Conservation (phyloP, 2,888 invertebrate species). For the Clitarchus hookeri region DNA sequence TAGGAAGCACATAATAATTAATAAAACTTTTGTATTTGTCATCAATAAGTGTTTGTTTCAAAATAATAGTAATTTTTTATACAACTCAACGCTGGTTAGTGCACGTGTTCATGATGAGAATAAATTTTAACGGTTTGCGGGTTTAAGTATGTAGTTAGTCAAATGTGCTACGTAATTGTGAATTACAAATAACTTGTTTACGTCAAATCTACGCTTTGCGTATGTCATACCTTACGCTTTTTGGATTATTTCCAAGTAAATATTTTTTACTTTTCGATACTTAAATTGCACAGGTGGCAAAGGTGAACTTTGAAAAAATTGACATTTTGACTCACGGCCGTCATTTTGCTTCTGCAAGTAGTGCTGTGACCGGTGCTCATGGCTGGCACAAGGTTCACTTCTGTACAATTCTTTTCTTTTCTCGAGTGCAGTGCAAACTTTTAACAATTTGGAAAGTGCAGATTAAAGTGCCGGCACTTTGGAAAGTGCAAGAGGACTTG, state of each 20-base stretch:
- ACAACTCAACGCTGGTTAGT: neutral
- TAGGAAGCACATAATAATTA: neutral
- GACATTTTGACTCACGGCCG: neutral
- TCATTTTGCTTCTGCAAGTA: neutral
- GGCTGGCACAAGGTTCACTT: neutral
- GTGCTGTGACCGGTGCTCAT: conserved; percentile 8
- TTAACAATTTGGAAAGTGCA: conserved; percentile 19
- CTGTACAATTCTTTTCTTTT: neutral
- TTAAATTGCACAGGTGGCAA: neutral
- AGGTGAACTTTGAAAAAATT: neutral
- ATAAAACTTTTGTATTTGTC: neutral
- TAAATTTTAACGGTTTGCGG: conserved; percentile 9
- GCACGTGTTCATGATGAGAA: neutral
- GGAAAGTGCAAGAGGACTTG: conserved; percentile 55
- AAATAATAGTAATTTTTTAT: neutral
- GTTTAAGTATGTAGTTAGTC: neutral
- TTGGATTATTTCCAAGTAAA: neutral
- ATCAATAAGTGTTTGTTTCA: neutral
- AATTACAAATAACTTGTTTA: neutral
- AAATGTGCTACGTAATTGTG: neutral
- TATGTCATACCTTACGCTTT: neutral
- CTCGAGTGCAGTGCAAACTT: conserved; percentile 32
- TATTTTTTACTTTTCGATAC: neutral
- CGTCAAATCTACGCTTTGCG: neutral
- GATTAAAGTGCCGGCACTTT: conserved; percentile 35